phyloP scores from a whole-genome alignment of 92 coral and sea anemone species.

The Heteractis magnifica region DNA sequence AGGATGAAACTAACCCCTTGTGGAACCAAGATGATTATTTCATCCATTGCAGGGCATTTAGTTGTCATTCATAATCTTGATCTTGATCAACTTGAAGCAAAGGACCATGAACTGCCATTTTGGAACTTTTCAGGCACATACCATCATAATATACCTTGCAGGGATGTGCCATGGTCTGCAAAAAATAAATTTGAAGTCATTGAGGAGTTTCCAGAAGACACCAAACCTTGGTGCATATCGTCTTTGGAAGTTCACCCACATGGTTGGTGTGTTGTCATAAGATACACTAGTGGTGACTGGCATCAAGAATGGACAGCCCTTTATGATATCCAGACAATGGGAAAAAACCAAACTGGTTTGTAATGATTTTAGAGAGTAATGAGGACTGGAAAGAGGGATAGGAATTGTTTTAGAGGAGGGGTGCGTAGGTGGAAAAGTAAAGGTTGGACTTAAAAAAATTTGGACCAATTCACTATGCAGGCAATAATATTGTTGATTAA shows the following conservation, averaged over 20 bases:
- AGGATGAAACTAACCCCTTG: slow-evolving; percentile 87
- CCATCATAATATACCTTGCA: slow-evolving; percentile 15
- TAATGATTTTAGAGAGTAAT: neutral
- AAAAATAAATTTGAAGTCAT: slow-evolving; percentile 62
- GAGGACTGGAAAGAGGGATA: too few relatives aligned
- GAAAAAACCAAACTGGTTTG: neutral
- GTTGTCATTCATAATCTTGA: slow-evolving; percentile 77
- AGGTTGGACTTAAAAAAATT: too few relatives aligned
- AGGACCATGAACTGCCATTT: slow-evolving; percentile 47
- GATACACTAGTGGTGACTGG: slow-evolving; percentile 67
- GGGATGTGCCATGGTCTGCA: slow-evolving; percentile 38
- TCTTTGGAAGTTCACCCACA: slow-evolving; percentile 91
- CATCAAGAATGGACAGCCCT: slow-evolving; percentile 85
- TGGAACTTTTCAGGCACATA: slow-evolving; percentile 38
- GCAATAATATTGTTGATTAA: slow-evolving; percentile 12
- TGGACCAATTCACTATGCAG: neutral
- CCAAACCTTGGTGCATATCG: slow-evolving; percentile 80
- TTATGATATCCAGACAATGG: slow-evolving; percentile 79
- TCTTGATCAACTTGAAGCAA: slow-evolving; percentile 58
- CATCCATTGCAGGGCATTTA: slow-evolving; percentile 74
- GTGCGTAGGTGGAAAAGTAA: too few relatives aligned
- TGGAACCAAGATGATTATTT: slow-evolving; percentile 76
- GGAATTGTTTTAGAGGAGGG: too few relatives aligned
- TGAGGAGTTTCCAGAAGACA: slow-evolving; percentile 73
- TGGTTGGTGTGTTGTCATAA: slow-evolving; percentile 78